These are phyloP conservation scores for Glyptemys insculpta DNA, from an alignment of 2,797 vertebrate genomes.

Conservation along the genomic window DNA sequence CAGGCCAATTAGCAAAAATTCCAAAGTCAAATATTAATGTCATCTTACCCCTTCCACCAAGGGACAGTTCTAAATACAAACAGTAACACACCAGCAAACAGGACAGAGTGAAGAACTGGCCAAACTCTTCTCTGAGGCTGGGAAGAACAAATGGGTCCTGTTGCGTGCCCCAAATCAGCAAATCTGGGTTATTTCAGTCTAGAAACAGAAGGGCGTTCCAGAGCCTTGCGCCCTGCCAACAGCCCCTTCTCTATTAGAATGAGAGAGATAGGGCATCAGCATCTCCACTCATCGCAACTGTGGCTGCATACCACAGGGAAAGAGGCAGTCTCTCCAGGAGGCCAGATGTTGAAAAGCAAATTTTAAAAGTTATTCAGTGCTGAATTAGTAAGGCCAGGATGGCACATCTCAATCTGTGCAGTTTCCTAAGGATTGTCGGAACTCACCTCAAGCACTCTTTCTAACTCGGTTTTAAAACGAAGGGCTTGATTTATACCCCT, in stretches of 20 bases:
- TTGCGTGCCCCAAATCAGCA: not conserved
- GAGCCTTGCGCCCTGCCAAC: not conserved
- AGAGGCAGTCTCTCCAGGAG: conserved; percentile 46
- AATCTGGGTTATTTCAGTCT: not conserved
- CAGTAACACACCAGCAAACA: not conserved
- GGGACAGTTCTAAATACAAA: too few species aligned
- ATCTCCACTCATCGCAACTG: not conserved
- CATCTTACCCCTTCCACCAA: too few species aligned
- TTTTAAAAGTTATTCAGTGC: not conserved
- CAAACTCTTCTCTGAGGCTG: not conserved
- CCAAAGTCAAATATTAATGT: not conserved
- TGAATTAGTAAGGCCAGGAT: conserved; percentile 54
- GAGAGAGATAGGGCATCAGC: not conserved
- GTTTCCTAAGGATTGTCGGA: conserved; percentile 48
- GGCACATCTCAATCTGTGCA: conserved; percentile 58
- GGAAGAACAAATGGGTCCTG: not conserved
- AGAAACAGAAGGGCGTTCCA: not conserved
- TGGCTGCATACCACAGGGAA: conserved; percentile 21
- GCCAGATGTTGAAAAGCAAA: conserved; percentile 52
- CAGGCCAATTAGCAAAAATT: not conserved
- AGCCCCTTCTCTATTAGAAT: not conserved
- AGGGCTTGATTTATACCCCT: conserved; percentile 54
- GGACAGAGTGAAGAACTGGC: not conserved
- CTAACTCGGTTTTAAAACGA: conserved; percentile 52
- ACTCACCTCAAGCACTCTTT: not conserved